Percentiles rank a stretch among this genome's conserved stretches.
Evolutionary conservation across 2,888 invertebrate species (phyloP).

Genomic region (Leucophenga montana): DNA sequence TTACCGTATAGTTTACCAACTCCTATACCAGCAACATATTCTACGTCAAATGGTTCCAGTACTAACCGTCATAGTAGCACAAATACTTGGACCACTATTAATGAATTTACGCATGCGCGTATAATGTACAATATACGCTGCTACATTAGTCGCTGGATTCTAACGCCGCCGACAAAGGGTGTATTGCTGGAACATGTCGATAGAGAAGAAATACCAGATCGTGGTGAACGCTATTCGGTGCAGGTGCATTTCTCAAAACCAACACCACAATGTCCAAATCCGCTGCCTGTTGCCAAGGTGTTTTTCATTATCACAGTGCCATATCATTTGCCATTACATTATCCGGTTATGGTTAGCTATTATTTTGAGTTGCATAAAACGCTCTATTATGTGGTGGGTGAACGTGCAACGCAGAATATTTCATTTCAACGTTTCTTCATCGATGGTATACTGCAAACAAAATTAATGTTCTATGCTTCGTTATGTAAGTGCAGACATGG

Average conservation of each 20-base stretch:
- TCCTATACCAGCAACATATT: too few relatives aligned
- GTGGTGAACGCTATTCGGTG: slow-evolving; percentile 45
- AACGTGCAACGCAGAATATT: slow-evolving; percentile 32
- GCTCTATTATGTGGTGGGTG: slow-evolving; percentile 41
- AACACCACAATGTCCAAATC: slow-evolving; percentile 55
- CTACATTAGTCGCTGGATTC: too few relatives aligned
- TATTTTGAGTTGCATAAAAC: slow-evolving; percentile 53
- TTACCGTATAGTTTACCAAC: too few relatives aligned
- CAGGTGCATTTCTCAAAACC: slow-evolving; percentile 57
- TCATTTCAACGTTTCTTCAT: slow-evolving; percentile 47
- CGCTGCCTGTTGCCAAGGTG: slow-evolving; percentile 54
- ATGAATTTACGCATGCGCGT: too few relatives aligned
- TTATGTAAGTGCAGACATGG: slow-evolving; percentile 40
- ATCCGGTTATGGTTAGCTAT: slow-evolving; percentile 54
- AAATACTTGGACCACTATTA: too few relatives aligned
- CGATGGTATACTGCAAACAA: slow-evolving; percentile 45
- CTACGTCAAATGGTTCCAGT: too few relatives aligned
- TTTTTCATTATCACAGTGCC: slow-evolving; percentile 50
- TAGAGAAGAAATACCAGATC: slow-evolving; percentile 7
- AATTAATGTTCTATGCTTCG: slow-evolving; percentile 46
- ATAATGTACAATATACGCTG: too few relatives aligned
- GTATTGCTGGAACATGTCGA: too few relatives aligned
- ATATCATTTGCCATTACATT: slow-evolving; percentile 40
- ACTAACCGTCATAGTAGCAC: too few relatives aligned
- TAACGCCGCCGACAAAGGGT: too few relatives aligned